phyloP scores from a whole-genome alignment of 2,113 vertebrate genomes.

The Aix galericulata region DNA sequence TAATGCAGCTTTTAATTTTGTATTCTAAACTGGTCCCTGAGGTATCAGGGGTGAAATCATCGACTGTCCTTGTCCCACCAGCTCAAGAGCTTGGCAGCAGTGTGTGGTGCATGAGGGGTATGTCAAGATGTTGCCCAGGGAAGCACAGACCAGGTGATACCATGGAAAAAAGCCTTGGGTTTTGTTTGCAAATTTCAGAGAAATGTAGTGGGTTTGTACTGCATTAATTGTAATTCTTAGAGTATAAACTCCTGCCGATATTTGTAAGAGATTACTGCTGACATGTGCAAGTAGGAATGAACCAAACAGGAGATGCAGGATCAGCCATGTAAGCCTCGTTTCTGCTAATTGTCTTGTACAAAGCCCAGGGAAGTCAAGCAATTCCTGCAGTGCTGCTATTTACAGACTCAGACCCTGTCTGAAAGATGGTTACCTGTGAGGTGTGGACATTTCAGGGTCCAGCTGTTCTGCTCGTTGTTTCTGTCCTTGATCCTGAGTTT shows the following conservation, averaged over 20 bases:
- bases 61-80: neutral
- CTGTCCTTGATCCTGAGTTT: neutral
- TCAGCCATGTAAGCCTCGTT: accelerated
- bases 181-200: neutral
- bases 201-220: neutral
- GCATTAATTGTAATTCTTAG: neutral
- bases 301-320: neutral
- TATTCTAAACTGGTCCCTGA: neutral
- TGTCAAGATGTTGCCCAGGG: accelerated
- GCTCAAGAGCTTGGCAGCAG: neutral
- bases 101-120: accelerated
- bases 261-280: neutral
- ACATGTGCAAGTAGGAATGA: neutral
- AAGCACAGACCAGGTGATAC: neutral
- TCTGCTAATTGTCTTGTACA: neutral
- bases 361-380: neutral
- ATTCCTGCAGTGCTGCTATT: accelerated
- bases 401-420: neutral
- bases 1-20: neutral
- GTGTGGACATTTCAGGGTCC: accelerated
- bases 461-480: neutral
- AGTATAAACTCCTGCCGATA: neutral
- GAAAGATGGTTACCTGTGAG: neutral
- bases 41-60: neutral
- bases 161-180: neutral